Evolutionary conservation across 1,140 invertebrate species (phyloP), one percentile per base, ranked within the genome.

Genomic region (Drosophila pandora): DNA sequence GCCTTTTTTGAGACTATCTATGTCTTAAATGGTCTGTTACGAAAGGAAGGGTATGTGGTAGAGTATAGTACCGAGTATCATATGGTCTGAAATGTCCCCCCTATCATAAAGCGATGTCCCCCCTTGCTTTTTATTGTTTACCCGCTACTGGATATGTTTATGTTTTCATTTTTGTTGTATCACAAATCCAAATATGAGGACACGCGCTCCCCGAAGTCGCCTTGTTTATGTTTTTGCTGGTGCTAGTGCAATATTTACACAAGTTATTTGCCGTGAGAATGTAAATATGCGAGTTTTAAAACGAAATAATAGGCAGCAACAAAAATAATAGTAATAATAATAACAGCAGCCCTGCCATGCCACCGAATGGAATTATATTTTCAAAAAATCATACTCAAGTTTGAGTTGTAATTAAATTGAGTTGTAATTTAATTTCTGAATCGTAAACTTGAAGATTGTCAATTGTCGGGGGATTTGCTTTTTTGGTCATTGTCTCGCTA

Each of bases 191-290:
- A 64, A 28, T 28, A 28, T 6, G 25, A 25, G 25, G 52, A 52
- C 30, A 10, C 12, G n/a, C 12, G 34, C 34, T 37, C 34, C 12
- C 34, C 34, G 12, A 37, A 37, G 41, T 68, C 53, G 30, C 23
- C 39, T 53, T 34, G 41, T 10, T 49, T 39, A 34, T 54, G 62
- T 23, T 48, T 37, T 25, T 58, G 69, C 62, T 71, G 55, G 49
- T 72, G 68, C 34, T 48, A 48, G 69, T 43, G 34, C 41, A 54
- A 49, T 76, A 76, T 76, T 75, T 75, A 54, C 71, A 59, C 45
- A 74, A 50, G 54, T 59, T 76, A 76, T 76, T 76, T 76, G 39
- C 41, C 28, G 30, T 39, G 32, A 60, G 62, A 75, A 75, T 75
- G 56, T 67, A 59, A 57, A 75, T 47, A 65, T 41, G 65, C 9